Evolutionary conservation across 1,140 invertebrate species (phyloP).

Genomic region (Sogatella furcifera): DNA sequence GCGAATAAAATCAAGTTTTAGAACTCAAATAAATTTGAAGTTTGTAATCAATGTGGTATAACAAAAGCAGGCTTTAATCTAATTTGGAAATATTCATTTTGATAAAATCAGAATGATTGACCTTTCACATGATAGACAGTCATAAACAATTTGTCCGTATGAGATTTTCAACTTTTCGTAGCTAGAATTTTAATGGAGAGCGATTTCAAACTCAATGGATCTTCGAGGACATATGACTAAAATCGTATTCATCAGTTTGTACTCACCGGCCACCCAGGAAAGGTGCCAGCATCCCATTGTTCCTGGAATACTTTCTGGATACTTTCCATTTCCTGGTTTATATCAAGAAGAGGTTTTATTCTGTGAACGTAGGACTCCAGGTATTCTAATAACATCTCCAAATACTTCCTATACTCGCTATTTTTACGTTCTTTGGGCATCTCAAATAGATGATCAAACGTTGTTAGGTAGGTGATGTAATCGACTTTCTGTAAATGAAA

Average conservation of each 20-base stretch:
- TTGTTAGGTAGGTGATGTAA: slow-evolving; percentile 89
- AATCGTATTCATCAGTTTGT: not conserved
- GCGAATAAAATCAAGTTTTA: too few relatives aligned
- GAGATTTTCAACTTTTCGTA: too few relatives aligned
- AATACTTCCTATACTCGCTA: slow-evolving; percentile 82
- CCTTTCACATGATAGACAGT: too few relatives aligned
- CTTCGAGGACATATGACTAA: too few relatives aligned
- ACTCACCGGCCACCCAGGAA: slow-evolving; percentile 88
- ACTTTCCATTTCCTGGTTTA: slow-evolving; percentile 64
- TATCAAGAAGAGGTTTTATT: slow-evolving; percentile 84
- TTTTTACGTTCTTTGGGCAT: slow-evolving; percentile 92
- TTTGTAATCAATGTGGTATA: too few relatives aligned
- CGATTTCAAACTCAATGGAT: not conserved
- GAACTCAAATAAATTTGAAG: too few relatives aligned
- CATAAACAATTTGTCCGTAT: too few relatives aligned
- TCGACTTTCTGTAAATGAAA: slow-evolving; percentile 70
- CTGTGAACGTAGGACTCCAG: slow-evolving; percentile 72
- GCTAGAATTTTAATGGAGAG: too few relatives aligned
- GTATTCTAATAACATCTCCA: slow-evolving; percentile 78
- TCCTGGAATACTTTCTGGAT: slow-evolving; percentile 73
- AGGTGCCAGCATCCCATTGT: slow-evolving; percentile 80
- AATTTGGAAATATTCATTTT: too few relatives aligned
- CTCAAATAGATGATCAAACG: slow-evolving; percentile 93
- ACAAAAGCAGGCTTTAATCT: too few relatives aligned
- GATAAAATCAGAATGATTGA: too few relatives aligned